A percentile compares a stretch with the other conserved stretches of the same genome.
Conservation (phyloP, 2,797 vertebrate genomes). For the Gephyroberyx darwinii region DNA sequence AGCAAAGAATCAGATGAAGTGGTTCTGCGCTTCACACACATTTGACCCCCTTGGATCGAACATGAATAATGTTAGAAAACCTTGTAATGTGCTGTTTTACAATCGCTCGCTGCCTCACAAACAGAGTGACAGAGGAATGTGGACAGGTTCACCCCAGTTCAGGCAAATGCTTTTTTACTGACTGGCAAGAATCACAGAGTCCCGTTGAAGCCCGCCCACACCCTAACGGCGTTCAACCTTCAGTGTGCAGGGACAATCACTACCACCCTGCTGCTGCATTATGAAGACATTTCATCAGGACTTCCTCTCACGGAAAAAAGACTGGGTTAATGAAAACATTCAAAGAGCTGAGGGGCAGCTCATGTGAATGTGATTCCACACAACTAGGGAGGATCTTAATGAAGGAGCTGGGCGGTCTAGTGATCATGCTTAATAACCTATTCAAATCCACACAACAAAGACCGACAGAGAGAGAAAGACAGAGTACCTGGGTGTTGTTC, state of each 20-base stretch:
- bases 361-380: constrained; percentile 65
- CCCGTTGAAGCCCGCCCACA: constrained; percentile 21
- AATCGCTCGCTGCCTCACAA: constrained; percentile 34
- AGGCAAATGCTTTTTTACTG: constrained; percentile 44
- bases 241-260: constrained; percentile 58
- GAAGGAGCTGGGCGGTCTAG: constrained; percentile 66
- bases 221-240: constrained; percentile 42
- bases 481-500: constrained; percentile 40
- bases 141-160: constrained; percentile 38
- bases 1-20: constrained; percentile 41
- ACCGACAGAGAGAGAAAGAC: constrained; percentile 41
- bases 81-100: constrained; percentile 15
- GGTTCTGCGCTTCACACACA: constrained; percentile 29
- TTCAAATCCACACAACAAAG: constrained; percentile 68
- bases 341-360: constrained; percentile 38
- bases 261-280: constrained; percentile 68
- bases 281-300: constrained; percentile 36
- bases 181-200: constrained; percentile 7
- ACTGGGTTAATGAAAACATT: constrained; percentile 57
- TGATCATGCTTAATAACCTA: constrained; percentile 68
- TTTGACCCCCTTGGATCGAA: constrained; percentile 38
- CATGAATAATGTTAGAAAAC: constrained; percentile 51
- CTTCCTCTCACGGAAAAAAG: constrained; percentile 32
- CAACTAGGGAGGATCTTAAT: constrained; percentile 57
- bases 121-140: constrained; percentile 45